Percentiles rank a stretch among this genome's conserved stretches.
Evolutionary conservation across 2,888 invertebrate genomes (phyloP).

Genomic region (Chrysina gloriosa): DNA sequence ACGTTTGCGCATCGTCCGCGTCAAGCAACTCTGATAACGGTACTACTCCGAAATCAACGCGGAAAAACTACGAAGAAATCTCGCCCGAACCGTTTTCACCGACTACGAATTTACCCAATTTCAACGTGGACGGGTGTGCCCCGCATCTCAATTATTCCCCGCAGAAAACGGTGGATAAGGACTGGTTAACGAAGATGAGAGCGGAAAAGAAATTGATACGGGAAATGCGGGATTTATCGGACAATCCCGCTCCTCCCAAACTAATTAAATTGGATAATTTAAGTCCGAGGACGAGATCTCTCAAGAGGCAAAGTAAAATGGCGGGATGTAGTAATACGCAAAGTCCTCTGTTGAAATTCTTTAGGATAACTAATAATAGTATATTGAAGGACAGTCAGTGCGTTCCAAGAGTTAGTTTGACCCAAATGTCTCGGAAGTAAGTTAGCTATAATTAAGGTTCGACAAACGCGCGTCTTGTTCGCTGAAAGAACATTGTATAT

Average conservation of each 20-base stretch:
- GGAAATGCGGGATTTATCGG: conserved; percentile 53
- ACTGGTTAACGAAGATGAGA: conserved; percentile 79
- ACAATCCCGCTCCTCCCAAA: conserved; percentile 54
- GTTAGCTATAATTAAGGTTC: background rate
- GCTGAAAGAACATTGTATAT: too few relatives aligned
- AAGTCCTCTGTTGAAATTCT: conserved; percentile 50
- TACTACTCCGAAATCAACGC: background rate
- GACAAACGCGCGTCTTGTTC: too few relatives aligned
- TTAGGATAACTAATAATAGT: conserved; percentile 50
- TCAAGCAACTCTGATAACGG: background rate
- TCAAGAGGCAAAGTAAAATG: conserved; percentile 27
- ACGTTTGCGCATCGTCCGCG: background rate
- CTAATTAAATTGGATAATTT: conserved; percentile 50
- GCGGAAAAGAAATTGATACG: conserved; percentile 66
- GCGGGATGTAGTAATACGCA: conserved; percentile 40
- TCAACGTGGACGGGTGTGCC: conserved; percentile 79
- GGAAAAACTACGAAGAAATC: background rate
- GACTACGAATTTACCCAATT: conserved; percentile 80
- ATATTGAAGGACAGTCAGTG: conserved; percentile 41
- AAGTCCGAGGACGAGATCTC: conserved; percentile 38
- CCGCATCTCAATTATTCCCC: conserved; percentile 82
- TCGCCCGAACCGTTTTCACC: conserved; percentile 57
- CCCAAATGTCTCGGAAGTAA: conserved; percentile 13
- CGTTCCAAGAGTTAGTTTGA: conserved; percentile 34
- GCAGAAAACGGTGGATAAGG: conserved; percentile 73